Evolutionary conservation across 2,888 invertebrate genomes (phyloP).

Genomic region (Ennomos fuscantarius): DNA sequence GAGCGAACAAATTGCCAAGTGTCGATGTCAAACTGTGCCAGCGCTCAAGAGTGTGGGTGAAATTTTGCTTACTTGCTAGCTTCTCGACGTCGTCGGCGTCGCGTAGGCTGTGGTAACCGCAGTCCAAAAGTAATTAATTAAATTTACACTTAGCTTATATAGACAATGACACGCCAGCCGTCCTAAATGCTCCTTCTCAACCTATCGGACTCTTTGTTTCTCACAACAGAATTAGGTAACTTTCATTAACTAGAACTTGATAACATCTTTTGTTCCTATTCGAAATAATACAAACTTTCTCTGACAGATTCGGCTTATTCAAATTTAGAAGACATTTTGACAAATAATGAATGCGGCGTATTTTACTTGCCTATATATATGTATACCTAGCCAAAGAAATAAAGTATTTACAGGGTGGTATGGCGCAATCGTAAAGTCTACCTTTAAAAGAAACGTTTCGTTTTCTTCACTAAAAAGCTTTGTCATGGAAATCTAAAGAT

Average conservation of each 20-base stretch:
- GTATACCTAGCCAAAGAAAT: conserved; percentile 24
- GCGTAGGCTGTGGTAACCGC: conserved; percentile 38
- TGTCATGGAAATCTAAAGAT: conserved; percentile 32
- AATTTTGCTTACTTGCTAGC: conserved; percentile 36
- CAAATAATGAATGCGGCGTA: conserved; percentile 17
- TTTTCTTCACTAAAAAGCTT: conserved; percentile 30
- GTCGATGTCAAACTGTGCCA: conserved; percentile 31
- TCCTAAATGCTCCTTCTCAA: conserved; percentile 40
- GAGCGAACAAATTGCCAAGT: conserved; percentile 26
- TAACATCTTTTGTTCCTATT: conserved; percentile 30
- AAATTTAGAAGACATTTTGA: conserved; percentile 15
- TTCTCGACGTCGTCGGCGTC: conserved; percentile 28
- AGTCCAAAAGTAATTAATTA: conserved; percentile 55
- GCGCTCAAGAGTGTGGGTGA: conserved; percentile 22
- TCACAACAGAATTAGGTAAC: conserved; percentile 44
- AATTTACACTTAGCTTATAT: conserved; percentile 52
- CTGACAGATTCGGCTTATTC: conserved; percentile 20
- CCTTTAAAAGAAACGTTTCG: conserved; percentile 26
- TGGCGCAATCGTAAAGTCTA: conserved; percentile 26
- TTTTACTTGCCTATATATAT: too few species aligned
- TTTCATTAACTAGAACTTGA: conserved; percentile 47
- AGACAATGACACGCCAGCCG: conserved; percentile 47
- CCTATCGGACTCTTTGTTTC: conserved; percentile 47
- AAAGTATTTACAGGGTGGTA: conserved; percentile 14
- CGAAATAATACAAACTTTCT: conserved; percentile 12